A percentile compares a stretch with the other conserved stretches of the same genome.
Evolutionary conservation across 2,113 vertebrate genomes (phyloP).

Genomic region (Tonatia bakeri): DNA sequence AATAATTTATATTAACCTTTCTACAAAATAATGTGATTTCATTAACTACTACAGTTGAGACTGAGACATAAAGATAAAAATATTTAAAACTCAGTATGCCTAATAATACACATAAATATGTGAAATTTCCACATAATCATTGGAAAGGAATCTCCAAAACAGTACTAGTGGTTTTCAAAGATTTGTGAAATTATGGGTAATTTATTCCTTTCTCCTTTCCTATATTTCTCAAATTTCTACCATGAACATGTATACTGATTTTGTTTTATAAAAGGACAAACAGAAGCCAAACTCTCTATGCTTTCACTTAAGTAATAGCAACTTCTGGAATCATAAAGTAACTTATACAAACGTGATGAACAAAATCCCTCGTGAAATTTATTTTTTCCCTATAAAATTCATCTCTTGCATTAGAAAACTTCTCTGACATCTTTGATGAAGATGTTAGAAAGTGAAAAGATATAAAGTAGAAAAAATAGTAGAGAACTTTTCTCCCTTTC

Average conservation of each 20-base stretch:
- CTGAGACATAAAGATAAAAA: neutral
- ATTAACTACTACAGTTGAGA: neutral
- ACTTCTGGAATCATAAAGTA: neutral
- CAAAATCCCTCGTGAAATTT: neutral
- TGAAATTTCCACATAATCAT: neutral
- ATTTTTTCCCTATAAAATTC: neutral
- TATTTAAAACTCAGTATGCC: neutral
- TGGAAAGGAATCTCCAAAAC: neutral
- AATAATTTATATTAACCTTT: neutral
- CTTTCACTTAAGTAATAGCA: neutral
- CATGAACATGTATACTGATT: neutral
- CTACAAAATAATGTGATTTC: neutral
- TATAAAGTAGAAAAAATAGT: neutral
- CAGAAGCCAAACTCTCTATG: neutral
- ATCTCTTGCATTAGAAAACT: neutral
- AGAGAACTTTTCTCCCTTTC: neutral
- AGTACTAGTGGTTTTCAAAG: neutral
- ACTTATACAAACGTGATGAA: neutral
- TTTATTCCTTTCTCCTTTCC: neutral
- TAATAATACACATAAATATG: neutral
- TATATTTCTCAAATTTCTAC: neutral
- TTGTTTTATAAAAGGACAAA: neutral
- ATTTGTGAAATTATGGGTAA: neutral
- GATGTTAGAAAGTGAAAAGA: constrained; percentile 38
- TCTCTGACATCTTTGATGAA: constrained; percentile 36